Percentiles rank a stretch among this genome's conserved stretches.
phyloP scores from a whole-genome alignment of 1,140 invertebrate species.

The Zaprionus ghesquierei region DNA sequence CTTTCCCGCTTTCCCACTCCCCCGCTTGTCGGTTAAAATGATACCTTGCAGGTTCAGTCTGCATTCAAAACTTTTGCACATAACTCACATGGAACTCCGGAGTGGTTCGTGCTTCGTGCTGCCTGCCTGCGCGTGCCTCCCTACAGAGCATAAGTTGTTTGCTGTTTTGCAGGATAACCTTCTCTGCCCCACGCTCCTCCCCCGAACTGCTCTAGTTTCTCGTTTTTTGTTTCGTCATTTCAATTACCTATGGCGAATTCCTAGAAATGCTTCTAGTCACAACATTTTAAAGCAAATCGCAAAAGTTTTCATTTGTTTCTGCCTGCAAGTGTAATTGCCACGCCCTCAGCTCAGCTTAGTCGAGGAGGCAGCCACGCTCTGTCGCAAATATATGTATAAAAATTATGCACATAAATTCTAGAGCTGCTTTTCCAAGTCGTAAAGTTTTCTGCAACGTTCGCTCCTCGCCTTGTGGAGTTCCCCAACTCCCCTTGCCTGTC shows the following conservation, averaged over 20 bases:
- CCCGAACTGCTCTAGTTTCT: background rate
- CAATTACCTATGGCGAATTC: slow-evolving; percentile 40
- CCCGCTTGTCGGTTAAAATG: slow-evolving; percentile 23
- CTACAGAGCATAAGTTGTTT: slow-evolving; percentile 7
- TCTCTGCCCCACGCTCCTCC: background rate
- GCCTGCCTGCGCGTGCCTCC: background rate
- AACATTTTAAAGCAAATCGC: slow-evolving; percentile 38
- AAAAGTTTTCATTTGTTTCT: slow-evolving; percentile 22
- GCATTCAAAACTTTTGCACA: slow-evolving; percentile 35
- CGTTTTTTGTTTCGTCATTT: slow-evolving; percentile 14
- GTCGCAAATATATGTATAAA: slow-evolving; percentile 67
- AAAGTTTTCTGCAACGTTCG: slow-evolving; percentile 53
- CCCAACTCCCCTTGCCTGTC: background rate
- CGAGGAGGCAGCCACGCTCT: too few relatives aligned
- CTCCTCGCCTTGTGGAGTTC: too few relatives aligned
- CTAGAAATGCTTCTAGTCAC: slow-evolving; percentile 29
- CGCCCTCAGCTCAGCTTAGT: slow-evolving; percentile 36
- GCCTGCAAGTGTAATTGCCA: slow-evolving; percentile 29
- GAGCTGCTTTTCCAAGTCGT: slow-evolving; percentile 51
- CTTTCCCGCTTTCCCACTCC: background rate
- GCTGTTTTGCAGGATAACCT: background rate
- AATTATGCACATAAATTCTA: slow-evolving; percentile 78
- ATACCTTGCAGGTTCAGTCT: slow-evolving; percentile 34
- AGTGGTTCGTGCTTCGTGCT: background rate
- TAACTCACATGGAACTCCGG: slow-evolving; percentile 30